Conservation (phyloP, 2,888 invertebrate genomes). For the Pristionchus arcanus region DNA sequence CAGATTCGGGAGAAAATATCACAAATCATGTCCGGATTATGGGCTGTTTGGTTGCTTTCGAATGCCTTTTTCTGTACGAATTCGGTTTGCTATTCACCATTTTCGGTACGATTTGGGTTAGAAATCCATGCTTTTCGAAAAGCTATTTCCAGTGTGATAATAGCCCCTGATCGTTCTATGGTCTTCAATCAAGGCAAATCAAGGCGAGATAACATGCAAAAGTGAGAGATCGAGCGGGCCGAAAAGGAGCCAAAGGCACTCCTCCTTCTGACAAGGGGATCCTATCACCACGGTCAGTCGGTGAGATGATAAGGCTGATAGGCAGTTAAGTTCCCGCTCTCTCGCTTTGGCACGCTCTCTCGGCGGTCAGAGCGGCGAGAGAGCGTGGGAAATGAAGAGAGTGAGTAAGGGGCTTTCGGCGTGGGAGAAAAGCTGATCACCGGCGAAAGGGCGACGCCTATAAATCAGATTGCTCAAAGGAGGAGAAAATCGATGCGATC, state of each 20-base stretch:
- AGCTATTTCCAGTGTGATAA: no score
- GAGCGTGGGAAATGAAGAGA: neutral
- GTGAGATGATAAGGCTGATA: neutral
- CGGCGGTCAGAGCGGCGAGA: neutral
- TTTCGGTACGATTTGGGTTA: neutral
- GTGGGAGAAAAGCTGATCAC: neutral
- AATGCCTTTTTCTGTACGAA: neutral
- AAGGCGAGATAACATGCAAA: neutral
- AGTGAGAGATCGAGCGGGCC: neutral
- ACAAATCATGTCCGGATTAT: constrained; percentile 22
- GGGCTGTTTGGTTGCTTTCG: neutral
- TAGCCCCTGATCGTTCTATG: neutral
- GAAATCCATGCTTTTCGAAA: no score
- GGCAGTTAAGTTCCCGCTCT: neutral
- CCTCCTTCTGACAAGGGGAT: neutral
- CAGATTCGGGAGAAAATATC: neutral
- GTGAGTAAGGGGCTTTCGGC: neutral
- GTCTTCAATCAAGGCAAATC: neutral
- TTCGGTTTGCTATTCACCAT: no score
- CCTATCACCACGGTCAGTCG: neutral
- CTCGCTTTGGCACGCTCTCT: neutral
- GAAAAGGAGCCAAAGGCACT: neutral
- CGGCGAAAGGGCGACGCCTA: constrained; percentile 34
- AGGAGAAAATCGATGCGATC: constrained; percentile 11
- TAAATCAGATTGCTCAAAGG: neutral